Percentiles rank a stretch among this genome's conserved stretches.
Evolutionary conservation across 2,113 vertebrate genomes (phyloP).

Genomic region (Hippopotamus amphibius): DNA sequence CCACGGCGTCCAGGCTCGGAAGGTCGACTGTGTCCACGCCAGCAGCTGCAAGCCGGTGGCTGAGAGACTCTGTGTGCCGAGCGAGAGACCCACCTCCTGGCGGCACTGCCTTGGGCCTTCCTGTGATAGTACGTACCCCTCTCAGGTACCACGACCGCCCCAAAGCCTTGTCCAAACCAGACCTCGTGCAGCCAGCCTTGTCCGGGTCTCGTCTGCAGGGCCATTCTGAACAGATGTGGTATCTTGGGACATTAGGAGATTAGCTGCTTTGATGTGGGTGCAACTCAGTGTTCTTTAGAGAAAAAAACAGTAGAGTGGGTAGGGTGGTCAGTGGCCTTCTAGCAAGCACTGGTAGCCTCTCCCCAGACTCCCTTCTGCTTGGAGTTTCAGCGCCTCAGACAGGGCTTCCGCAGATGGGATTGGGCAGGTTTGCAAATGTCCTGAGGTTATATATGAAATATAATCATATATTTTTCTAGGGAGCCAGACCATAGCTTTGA

Average conservation of each 20-base stretch:
- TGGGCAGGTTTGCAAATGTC: not conserved
- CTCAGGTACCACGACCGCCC: not conserved
- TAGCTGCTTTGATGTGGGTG: no score
- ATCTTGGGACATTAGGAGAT: no score
- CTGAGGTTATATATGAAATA: not conserved
- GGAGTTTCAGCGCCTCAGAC: rapidly evolving
- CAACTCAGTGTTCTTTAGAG: no score
- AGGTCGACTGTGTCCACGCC: conserved; percentile 89
- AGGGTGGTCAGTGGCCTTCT: rapidly evolving
- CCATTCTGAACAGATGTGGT: rapidly evolving
- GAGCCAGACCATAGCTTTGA: not conserved
- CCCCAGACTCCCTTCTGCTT: not conserved
- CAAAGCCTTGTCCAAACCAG: no score
- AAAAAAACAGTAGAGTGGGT: no score
- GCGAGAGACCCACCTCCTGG: conserved; percentile 90
- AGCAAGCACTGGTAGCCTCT: not conserved
- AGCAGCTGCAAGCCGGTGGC: conserved; percentile 86
- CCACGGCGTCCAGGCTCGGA: conserved; percentile 92
- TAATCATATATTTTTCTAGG: no score
- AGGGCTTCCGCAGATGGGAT: not conserved
- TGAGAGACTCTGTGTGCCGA: conserved; percentile 88
- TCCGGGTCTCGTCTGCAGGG: rapidly evolving
- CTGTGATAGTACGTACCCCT: conserved; percentile 89
- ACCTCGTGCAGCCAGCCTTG: rapidly evolving
- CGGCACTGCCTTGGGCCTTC: conserved; percentile 90